These are phyloP conservation scores for Laticauda colubrina DNA, from an alignment of 2,113 vertebrate species.

Conservation along the genomic window DNA sequence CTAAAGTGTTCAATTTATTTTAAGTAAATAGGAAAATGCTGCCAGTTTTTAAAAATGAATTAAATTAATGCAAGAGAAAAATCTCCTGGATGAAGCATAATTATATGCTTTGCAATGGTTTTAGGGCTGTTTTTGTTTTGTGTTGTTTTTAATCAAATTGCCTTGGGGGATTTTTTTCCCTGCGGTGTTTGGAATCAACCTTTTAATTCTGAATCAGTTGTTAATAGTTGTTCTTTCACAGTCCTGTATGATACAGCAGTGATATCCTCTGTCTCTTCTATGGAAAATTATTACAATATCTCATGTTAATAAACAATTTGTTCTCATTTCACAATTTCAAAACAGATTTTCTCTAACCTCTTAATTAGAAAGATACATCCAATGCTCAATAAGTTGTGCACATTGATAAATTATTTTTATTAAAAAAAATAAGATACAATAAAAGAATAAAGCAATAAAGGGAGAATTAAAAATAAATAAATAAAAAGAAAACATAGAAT, in stretches of 20 bases:
- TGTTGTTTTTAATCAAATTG: slow-evolving; percentile 59
- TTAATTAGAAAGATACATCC: not conserved
- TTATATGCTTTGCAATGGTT: slow-evolving; percentile 59
- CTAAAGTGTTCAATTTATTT: slow-evolving; percentile 63
- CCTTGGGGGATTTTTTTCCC: slow-evolving; percentile 46
- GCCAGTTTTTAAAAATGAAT: slow-evolving; percentile 62
- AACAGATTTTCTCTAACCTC: not conserved
- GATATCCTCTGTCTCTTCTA: slow-evolving; percentile 16
- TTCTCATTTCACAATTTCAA: slow-evolving; percentile 9
- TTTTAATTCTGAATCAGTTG: not conserved
- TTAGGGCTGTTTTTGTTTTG: slow-evolving; percentile 32
- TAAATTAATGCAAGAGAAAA: slow-evolving; percentile 58
- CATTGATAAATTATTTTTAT: not conserved
- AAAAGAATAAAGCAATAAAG: not conserved
- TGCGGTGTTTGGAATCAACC: slow-evolving; percentile 32
- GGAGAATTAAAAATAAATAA: not conserved
- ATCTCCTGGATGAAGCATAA: slow-evolving; percentile 56
- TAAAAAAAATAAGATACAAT: not conserved
- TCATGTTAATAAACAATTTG: not conserved
- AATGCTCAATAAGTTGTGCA: not conserved
- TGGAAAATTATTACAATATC: slow-evolving; percentile 14
- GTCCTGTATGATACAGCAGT: slow-evolving; percentile 39
- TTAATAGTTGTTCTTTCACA: not conserved
- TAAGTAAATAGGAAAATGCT: slow-evolving; percentile 54
- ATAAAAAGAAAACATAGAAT: not conserved